These are phyloP conservation scores for Pyxicephalus adspersus DNA, from an alignment of 2,113 vertebrate species.

Conservation along the genomic window DNA sequence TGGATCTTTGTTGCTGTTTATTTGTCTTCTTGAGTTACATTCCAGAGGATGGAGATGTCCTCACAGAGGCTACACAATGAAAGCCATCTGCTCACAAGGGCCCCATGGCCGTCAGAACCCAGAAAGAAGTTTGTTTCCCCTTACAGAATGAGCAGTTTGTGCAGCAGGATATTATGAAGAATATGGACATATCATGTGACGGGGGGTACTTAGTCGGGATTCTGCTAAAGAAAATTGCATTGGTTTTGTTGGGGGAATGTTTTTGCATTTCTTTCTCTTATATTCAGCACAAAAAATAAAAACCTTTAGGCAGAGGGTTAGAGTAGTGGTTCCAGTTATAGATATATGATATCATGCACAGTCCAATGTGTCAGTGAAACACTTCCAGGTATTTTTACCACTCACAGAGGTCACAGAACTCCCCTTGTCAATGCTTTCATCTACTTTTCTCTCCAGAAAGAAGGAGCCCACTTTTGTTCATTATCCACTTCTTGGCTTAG, in stretches of 20 bases:
- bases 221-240: neutral
- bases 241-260: neutral
- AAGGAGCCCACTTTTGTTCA: no score
- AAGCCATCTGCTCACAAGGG: conserved; percentile 60
- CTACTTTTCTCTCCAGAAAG: no score
- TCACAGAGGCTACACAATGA: conserved; percentile 66
- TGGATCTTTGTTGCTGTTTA: conserved; percentile 64
- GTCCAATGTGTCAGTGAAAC: no score
- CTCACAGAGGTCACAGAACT: no score
- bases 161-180: neutral
- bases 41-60: conserved; percentile 67
- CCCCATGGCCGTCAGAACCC: neutral
- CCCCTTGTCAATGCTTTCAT: no score
- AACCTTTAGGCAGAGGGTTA: no score
- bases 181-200: neutral
- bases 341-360: no score
- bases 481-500: no score
- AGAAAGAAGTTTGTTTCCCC: neutral
- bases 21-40: conserved; percentile 67
- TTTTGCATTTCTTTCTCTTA: neutral
- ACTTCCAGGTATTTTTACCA: no score
- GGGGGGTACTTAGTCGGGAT: no score
- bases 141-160: neutral
- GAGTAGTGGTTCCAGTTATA: no score
- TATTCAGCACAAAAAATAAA: neutral